phyloP scores from a whole-genome alignment of 2,888 invertebrate species.

The Patella ulyssiponensis region DNA sequence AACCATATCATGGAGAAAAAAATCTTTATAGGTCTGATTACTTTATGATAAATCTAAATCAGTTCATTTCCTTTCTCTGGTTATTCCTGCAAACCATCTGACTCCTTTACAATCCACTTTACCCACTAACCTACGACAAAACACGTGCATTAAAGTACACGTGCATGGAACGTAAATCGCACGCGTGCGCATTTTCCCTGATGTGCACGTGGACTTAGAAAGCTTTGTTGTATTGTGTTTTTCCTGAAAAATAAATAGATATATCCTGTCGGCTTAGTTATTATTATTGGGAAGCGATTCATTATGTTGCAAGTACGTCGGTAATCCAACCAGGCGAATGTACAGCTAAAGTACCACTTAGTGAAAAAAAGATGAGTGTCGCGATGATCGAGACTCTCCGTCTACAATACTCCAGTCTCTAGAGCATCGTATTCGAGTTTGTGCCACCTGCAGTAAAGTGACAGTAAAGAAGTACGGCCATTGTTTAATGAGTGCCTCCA shows the following conservation, averaged over 20 bases:
- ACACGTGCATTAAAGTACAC: not conserved
- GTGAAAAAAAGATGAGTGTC: no score
- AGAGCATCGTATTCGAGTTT: not conserved
- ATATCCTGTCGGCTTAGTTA: not conserved
- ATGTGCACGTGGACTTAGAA: not conserved
- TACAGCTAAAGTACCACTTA: no score
- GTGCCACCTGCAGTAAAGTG: slow-evolving; percentile 9
- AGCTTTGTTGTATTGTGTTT: slow-evolving; percentile 4
- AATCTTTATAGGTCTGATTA: no score
- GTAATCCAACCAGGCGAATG: no score
- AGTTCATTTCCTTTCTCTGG: no score
- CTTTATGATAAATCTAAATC: no score
- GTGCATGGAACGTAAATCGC: not conserved
- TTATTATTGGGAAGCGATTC: slow-evolving; percentile 9
- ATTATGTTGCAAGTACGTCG: not conserved
- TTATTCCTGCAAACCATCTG: no score
- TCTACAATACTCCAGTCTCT: no score
- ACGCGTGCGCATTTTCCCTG: not conserved
- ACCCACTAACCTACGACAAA: not conserved
- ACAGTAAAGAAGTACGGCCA: not conserved
- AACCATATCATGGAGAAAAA: no score
- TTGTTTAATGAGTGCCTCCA: not conserved
- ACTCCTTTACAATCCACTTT: not conserved
- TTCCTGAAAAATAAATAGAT: not conserved
- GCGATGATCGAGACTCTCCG: no score